These are phyloP conservation scores for Coryphaenoides rupestris DNA, from an alignment of 2,113 vertebrate species.

Conservation along the genomic window DNA sequence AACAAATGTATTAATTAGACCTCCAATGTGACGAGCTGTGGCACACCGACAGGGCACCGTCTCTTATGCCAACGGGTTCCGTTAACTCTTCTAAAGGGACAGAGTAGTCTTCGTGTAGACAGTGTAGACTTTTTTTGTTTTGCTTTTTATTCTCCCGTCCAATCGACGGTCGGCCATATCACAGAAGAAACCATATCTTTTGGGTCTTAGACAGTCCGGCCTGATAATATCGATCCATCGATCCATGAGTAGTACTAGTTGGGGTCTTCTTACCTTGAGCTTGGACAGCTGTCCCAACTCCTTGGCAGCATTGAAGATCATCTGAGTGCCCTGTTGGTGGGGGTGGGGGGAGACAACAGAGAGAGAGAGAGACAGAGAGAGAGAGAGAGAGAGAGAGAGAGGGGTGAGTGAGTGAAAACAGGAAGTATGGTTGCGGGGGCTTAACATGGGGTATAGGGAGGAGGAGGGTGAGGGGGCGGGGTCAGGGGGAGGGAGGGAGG, in stretches of 20 bases:
- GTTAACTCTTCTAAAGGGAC: too few species aligned
- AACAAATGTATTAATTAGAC: too few species aligned
- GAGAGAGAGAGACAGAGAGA: background rate
- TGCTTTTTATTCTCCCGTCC: too few species aligned
- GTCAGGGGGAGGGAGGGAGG: background rate
- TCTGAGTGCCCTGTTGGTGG: slow-evolving; percentile 86
- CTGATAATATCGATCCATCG: too few species aligned
- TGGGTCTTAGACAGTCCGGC: too few species aligned
- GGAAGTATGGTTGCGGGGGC: background rate
- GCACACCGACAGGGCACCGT: too few species aligned
- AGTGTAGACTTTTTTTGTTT: too few species aligned
- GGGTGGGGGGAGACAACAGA: background rate
- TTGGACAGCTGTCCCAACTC: slow-evolving; percentile 96
- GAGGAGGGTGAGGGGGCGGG: background rate
- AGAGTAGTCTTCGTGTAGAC: too few species aligned
- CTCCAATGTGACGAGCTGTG: too few species aligned
- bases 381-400: background rate
- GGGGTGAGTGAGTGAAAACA: background rate
- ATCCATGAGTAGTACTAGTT: background rate
- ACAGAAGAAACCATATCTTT: too few species aligned
- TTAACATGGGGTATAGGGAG: background rate
- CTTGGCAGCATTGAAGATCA: slow-evolving; percentile 97
- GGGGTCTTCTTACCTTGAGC: slow-evolving; percentile 79
- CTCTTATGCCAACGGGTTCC: too few species aligned
- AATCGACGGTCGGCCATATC: too few species aligned